Conservation (phyloP, 2,113 vertebrate genomes). For the Rousettus leschenaultii region DNA sequence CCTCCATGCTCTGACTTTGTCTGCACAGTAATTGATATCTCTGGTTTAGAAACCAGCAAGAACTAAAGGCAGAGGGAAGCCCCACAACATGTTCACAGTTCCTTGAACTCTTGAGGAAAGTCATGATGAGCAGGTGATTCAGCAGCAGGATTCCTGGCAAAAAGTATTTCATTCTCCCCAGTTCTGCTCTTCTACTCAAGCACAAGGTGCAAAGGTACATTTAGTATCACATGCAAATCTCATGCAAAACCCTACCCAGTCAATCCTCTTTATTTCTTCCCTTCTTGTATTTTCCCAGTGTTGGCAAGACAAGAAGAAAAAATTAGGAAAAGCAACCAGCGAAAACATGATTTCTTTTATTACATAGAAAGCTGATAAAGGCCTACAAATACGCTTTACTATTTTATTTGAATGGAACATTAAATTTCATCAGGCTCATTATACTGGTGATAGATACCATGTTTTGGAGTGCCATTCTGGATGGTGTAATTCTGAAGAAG, state of each 20-base stretch:
- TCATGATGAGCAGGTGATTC: background rate
- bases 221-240: background rate
- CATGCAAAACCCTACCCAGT: background rate
- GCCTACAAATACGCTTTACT: background rate
- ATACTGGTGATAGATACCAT: background rate
- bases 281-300: background rate
- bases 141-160: background rate
- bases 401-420: background rate
- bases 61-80: background rate
- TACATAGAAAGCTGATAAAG: background rate
- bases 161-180: background rate
- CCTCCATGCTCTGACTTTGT: background rate
- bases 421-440: slow-evolving; percentile 3
- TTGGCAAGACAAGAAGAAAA: background rate
- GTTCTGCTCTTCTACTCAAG: background rate
- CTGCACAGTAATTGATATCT: background rate
- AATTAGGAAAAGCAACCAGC: background rate
- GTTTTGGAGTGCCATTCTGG: background rate
- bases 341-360: background rate
- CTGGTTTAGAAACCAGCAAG: background rate
- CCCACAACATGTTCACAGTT: background rate
- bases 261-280: background rate
- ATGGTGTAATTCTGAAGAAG: background rate
- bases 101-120: background rate
- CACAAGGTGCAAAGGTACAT: background rate